Evolutionary conservation across 2,888 invertebrate species (phyloP).

Genomic region (Leptinotarsa peninsularis): DNA sequence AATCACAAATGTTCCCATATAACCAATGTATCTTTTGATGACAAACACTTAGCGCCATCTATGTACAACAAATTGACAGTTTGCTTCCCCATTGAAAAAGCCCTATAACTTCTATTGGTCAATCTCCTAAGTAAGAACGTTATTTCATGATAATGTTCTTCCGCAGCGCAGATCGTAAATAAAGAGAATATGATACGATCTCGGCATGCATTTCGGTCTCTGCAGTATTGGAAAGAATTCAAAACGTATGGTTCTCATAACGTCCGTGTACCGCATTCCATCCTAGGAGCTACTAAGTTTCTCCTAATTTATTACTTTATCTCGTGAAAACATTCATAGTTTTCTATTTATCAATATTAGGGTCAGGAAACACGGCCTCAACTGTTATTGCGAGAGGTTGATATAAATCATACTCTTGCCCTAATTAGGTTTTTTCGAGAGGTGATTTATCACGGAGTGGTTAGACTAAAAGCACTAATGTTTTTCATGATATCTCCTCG

Average conservation of each 20-base stretch:
- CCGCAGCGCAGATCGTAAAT: no score
- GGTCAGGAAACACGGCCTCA: conserved; percentile 16
- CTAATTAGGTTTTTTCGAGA: conserved; percentile 23
- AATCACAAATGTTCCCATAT: no score
- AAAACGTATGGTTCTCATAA: neutral
- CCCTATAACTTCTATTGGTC: no score
- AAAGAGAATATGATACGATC: no score
- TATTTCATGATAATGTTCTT: no score
- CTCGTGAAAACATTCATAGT: conserved; percentile 15
- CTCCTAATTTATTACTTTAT: conserved; percentile 20
- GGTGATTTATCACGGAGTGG: neutral
- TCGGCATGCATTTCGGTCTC: neutral
- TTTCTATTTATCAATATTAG: conserved; percentile 25
- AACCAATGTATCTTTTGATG: no score
- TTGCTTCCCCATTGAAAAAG: no score
- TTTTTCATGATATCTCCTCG: neutral
- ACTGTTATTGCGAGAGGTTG: conserved; percentile 22
- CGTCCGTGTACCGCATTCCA: conserved; percentile 8
- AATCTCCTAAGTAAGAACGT: no score
- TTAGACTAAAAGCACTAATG: neutral
- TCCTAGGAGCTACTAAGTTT: conserved; percentile 8
- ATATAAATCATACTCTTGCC: conserved; percentile 25
- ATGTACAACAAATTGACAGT: no score
- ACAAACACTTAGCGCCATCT: no score
- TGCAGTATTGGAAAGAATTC: neutral